Percentiles rank a stretch among this genome's conserved stretches.
Conservation (phyloP, 2,797 vertebrate species). For the Miichthys miiuy region DNA sequence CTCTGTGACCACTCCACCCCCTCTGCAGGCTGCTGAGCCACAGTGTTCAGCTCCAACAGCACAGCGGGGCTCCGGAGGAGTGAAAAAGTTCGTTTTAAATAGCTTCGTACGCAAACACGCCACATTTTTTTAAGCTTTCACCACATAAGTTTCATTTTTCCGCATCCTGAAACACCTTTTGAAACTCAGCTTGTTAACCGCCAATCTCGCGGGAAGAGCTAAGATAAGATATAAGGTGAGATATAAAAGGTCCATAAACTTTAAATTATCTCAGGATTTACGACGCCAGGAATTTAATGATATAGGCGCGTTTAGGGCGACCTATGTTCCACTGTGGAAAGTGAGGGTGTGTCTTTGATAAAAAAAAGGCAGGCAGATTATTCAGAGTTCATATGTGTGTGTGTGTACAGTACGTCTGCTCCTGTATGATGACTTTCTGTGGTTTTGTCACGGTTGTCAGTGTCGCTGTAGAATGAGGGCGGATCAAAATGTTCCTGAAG, state of each 20-base stretch:
- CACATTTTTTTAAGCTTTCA: neutral
- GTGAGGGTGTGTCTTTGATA: conserved; percentile 66
- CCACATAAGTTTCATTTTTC: neutral
- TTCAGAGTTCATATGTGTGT: conserved; percentile 52
- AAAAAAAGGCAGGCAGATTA: conserved; percentile 53
- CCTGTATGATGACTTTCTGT: conserved; percentile 2
- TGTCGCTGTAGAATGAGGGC: conserved; percentile 8
- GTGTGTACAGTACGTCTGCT: conserved; percentile 26
- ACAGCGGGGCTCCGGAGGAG: neutral
- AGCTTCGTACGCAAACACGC: neutral
- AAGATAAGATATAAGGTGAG: conserved; percentile 17
- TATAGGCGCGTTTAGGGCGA: neutral
- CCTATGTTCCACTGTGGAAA: conserved; percentile 42
- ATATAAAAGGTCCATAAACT: conserved; percentile 9
- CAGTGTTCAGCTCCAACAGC: neutral
- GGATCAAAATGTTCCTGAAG: conserved; percentile 38
- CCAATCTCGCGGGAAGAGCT: conserved; percentile 14
- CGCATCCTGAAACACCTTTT: neutral
- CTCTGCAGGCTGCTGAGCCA: conserved; percentile 6
- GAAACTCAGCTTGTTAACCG: neutral
- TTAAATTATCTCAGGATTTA: conserved; percentile 44
- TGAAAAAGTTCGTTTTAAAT: neutral
- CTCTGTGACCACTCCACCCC: conserved; percentile 16
- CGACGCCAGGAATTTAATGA: conserved; percentile 29
- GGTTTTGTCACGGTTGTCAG: conserved; percentile 38